Percentiles rank a stretch among this genome's conserved stretches.
Evolutionary conservation across 2,888 invertebrate genomes (phyloP).

Genomic region (Monochamus alternatus): DNA sequence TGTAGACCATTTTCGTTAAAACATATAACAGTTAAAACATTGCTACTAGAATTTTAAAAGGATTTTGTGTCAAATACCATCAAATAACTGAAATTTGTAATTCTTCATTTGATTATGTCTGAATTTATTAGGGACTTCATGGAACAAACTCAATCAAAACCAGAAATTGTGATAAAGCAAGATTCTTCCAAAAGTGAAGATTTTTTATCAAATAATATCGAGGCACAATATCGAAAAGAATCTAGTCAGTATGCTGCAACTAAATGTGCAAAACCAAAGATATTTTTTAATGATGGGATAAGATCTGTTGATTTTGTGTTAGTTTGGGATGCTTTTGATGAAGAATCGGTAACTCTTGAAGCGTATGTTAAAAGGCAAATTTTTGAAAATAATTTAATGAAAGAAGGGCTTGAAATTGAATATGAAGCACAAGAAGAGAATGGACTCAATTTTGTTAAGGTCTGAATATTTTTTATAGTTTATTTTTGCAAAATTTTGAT

Average conservation of each 20-base stretch:
- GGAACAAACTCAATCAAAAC: slow-evolving; percentile 25
- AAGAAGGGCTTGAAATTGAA: slow-evolving; percentile 85
- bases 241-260: slow-evolving; percentile 50
- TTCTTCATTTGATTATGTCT: no score
- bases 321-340: slow-evolving; percentile 80
- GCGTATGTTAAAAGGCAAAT: slow-evolving; percentile 73
- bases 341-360: slow-evolving; percentile 71
- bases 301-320: slow-evolving; percentile 86
- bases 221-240: slow-evolving; percentile 37
- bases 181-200: slow-evolving; percentile 31
- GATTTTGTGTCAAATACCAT: no score
- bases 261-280: slow-evolving; percentile 72
- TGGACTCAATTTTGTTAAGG: slow-evolving; percentile 86
- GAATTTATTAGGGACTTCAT: slow-evolving; percentile 48
- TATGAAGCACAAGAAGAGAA: slow-evolving; percentile 78
- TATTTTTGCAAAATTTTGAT: background rate
- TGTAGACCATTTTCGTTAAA: no score
- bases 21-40: no score
- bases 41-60: no score
- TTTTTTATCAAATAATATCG: slow-evolving; percentile 23
- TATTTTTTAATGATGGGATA: slow-evolving; percentile 81
- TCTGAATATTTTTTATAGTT: slow-evolving; percentile 55
- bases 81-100: no score
- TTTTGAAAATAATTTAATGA: slow-evolving; percentile 82
- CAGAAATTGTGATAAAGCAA: slow-evolving; percentile 31